Conservation (phyloP, 2,113 vertebrate genomes). For the Oceanites oceanicus region DNA sequence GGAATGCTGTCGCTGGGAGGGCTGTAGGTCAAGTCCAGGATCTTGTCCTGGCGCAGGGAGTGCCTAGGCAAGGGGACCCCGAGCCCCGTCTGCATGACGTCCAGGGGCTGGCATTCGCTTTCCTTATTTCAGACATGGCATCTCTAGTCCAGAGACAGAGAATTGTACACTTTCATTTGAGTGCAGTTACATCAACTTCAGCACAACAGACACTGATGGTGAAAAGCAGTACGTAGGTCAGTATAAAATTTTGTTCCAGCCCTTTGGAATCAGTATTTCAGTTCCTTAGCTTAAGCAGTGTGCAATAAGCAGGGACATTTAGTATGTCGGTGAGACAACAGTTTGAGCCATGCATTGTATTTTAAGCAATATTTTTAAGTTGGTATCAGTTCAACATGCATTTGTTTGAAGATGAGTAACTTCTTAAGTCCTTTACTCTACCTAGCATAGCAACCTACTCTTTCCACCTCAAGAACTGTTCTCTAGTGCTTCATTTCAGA, state of each 20-base stretch:
- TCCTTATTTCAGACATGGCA: neutral
- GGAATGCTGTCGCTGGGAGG: constrained; percentile 62
- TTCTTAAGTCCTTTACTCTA: neutral
- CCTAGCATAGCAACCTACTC: neutral
- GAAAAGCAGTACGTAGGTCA: neutral
- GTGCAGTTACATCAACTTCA: neutral
- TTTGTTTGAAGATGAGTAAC: neutral
- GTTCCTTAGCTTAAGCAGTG: neutral
- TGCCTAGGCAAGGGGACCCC: neutral
- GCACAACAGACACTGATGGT: neutral
- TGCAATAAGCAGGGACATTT: neutral
- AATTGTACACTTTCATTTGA: neutral
- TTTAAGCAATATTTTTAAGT: neutral
- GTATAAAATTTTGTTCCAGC: neutral
- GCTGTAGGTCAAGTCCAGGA: constrained; percentile 87
- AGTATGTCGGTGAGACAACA: too few species aligned
- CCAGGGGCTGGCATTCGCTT: neutral
- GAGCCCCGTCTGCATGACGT: neutral
- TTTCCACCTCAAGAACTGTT: neutral
- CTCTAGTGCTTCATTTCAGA: neutral
- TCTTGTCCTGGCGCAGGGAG: constrained; percentile 64
- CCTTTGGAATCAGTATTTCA: neutral
- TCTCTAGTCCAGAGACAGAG: neutral
- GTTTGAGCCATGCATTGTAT: neutral
- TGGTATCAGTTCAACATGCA: neutral